Evolutionary conservation across 2,888 invertebrate genomes (phyloP).

Genomic region (Agonopterix alstromeriana): DNA sequence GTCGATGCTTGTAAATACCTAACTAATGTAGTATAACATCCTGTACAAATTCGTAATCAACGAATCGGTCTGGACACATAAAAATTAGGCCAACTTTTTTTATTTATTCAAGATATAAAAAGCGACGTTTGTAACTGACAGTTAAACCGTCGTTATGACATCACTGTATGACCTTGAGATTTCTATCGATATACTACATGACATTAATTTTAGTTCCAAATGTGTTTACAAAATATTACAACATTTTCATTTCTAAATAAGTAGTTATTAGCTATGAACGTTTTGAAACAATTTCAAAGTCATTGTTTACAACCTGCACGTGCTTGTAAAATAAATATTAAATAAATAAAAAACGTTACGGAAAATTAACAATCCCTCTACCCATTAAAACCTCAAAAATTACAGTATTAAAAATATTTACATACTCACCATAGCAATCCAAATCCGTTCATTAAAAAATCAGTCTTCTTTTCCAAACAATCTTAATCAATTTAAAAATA

Average conservation of each 20-base stretch:
- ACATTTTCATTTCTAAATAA: not conserved
- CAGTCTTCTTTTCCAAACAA: conserved; percentile 19
- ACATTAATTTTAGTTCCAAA: no score
- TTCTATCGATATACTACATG: not conserved
- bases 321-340: not conserved
- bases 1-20: no score
- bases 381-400: not conserved
- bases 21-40: no score
- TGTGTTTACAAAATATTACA: not conserved
- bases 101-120: conserved; percentile 34
- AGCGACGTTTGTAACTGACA: conserved; percentile 16
- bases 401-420: not conserved
- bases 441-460: conserved; percentile 65
- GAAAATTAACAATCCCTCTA: not conserved
- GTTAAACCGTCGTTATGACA: conserved; percentile 6
- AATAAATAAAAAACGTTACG: not conserved
- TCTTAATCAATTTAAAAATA: not conserved
- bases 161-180: conserved; percentile 7
- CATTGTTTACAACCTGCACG: no score
- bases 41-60: no score
- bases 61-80: conserved; percentile 7
- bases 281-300: no score
- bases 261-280: not conserved
- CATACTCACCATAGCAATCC: conserved; percentile 68
- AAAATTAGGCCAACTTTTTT: conserved; percentile 28